Evolutionary conservation across 1,140 invertebrate genomes (phyloP).

Genomic region (Atta colombica): DNA sequence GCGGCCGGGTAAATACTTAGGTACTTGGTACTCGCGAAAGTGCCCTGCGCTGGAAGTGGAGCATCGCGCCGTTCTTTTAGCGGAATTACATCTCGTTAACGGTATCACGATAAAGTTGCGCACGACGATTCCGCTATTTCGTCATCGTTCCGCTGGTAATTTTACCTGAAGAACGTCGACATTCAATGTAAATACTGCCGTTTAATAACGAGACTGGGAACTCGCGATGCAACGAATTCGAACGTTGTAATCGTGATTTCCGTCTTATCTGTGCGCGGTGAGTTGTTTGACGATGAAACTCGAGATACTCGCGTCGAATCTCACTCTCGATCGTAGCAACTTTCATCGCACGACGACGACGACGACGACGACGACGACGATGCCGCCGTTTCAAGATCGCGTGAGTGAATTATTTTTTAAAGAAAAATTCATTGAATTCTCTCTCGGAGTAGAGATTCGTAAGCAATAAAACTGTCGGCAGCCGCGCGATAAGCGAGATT

Average conservation of each 20-base stretch:
- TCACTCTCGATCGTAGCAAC: not conserved
- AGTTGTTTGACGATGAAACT: not conserved
- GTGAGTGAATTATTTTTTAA: not conserved
- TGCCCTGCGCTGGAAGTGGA: not conserved
- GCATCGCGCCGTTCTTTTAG: not conserved
- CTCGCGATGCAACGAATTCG: not conserved
- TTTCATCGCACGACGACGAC: not conserved
- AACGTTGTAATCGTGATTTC: not conserved
- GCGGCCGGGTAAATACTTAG: slow-evolving; percentile 6
- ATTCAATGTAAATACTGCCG: not conserved
- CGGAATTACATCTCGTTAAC: slow-evolving; percentile 35
- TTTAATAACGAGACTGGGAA: not conserved
- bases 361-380: no score
- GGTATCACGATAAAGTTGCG: not conserved
- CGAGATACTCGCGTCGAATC: not conserved
- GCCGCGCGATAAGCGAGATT: not conserved
- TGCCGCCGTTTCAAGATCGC: not conserved
- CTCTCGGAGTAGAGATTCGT: not conserved
- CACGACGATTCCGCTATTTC: not conserved
- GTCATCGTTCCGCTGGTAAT: not conserved
- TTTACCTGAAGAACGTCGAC: not conserved
- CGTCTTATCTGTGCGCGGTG: not conserved
- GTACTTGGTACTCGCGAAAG: not conserved
- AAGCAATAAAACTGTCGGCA: not conserved
- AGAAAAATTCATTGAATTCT: not conserved